Percentiles rank a stretch among this genome's conserved stretches.
Evolutionary conservation across 1,140 invertebrate species (phyloP).

Genomic region (Tribolium castaneum): DNA sequence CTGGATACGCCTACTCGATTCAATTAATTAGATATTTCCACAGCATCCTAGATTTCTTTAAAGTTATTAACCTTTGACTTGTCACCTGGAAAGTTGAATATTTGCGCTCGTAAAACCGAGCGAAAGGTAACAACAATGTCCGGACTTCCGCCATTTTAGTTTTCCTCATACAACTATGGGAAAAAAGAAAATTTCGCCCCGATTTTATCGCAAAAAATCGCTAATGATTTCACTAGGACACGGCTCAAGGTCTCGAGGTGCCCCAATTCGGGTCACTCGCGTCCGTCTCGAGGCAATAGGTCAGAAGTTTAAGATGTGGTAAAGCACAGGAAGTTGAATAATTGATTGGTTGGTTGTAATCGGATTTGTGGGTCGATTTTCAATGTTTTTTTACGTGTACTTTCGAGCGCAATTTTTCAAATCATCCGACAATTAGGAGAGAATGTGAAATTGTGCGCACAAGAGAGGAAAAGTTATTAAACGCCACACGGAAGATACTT

Average conservation of each 20-base stretch:
- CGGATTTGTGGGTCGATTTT: not conserved
- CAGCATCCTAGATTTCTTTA: not conserved
- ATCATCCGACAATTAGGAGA: not conserved
- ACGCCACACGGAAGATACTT: not conserved
- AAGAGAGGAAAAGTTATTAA: slow-evolving; percentile 8
- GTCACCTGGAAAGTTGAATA: not conserved
- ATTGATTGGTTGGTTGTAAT: not conserved
- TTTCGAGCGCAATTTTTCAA: not conserved
- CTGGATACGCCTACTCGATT: not conserved
- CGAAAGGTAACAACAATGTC: not conserved
- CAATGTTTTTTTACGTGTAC: not conserved
- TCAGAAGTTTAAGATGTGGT: slow-evolving; percentile 25
- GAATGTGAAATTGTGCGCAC: slow-evolving; percentile 5
- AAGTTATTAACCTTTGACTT: not conserved
- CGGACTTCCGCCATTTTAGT: not conserved
- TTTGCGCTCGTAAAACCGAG: not conserved
- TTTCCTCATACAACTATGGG: not conserved
- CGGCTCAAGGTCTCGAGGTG: not conserved
- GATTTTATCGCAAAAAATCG: not conserved
- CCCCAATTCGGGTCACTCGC: not conserved
- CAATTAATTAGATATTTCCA: not conserved
- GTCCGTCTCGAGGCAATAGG: not conserved
- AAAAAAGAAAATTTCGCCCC: not conserved
- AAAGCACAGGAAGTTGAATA: slow-evolving; percentile 13
- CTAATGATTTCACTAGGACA: not conserved